A percentile compares a stretch with the other conserved stretches of the same genome.
Conservation (phyloP, 2,113 vertebrate species). For the Mustela lutreola region DNA sequence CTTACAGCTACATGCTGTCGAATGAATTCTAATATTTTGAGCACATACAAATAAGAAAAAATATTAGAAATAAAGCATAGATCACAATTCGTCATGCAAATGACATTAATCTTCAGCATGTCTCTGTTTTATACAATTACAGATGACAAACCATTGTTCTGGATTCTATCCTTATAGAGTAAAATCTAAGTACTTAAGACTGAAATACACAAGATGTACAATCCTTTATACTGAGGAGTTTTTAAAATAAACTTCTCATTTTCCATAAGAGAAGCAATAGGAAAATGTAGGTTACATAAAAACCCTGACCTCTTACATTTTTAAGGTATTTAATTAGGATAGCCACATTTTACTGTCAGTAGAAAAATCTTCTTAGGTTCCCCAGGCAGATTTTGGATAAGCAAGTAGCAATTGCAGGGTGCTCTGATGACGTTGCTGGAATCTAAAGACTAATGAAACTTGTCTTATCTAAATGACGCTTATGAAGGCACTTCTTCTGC, state of each 20-base stretch:
- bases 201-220: not conserved
- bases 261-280: not conserved
- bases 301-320: not conserved
- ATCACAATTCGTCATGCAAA: not conserved
- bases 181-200: conserved; percentile 54
- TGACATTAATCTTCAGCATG: conserved; percentile 3
- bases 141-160: conserved; percentile 9
- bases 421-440: not conserved
- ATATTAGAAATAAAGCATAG: conserved; percentile 23
- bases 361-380: not conserved
- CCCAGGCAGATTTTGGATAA: not conserved
- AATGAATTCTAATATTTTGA: not conserved
- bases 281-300: conserved; percentile 2
- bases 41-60: conserved; percentile 47
- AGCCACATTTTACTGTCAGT: not conserved
- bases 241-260: conserved; percentile 45
- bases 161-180: not conserved
- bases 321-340: conserved; percentile 42
- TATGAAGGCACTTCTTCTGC: not conserved
- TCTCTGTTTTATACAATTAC: conserved; percentile 5
- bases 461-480: not conserved
- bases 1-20: not conserved
- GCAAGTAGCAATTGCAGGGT: not conserved
- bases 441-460: not conserved
- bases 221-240: not conserved